phyloP scores from a whole-genome alignment of 2,113 vertebrate genomes.

The Apteryx owenii region DNA sequence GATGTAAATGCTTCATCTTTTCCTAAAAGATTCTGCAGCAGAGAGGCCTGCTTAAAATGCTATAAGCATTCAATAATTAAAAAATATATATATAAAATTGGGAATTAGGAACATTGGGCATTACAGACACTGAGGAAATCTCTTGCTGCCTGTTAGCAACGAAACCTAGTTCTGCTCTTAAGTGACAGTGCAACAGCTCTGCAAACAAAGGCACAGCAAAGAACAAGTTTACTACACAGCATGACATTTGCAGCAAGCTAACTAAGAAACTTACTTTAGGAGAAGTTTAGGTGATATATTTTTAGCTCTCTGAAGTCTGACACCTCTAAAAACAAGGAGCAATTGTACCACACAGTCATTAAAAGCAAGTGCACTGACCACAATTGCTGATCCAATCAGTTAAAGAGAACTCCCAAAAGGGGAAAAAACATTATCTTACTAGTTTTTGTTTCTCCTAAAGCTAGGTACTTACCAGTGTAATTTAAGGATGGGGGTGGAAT shows the following conservation, averaged over 20 bases:
- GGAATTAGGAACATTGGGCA: background rate
- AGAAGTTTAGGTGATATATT: background rate
- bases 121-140: background rate
- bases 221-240: background rate
- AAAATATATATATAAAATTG: no score
- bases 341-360: background rate
- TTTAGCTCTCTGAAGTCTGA: background rate
- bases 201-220: background rate
- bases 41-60: background rate
- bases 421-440: background rate
- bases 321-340: background rate
- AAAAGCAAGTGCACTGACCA: background rate
- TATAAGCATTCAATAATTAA: background rate
- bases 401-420: background rate
- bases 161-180: background rate
- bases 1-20: background rate
- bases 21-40: background rate
- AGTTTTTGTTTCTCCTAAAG: background rate
- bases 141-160: background rate
- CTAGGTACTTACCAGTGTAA: slow-evolving; percentile 64
- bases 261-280: background rate
- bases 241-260: background rate
- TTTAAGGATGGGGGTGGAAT: slow-evolving; percentile 64
- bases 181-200: background rate
- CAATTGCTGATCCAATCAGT: background rate